Conservation (phyloP, 2,797 vertebrate genomes). For the Melanotaenia maccullochi region DNA sequence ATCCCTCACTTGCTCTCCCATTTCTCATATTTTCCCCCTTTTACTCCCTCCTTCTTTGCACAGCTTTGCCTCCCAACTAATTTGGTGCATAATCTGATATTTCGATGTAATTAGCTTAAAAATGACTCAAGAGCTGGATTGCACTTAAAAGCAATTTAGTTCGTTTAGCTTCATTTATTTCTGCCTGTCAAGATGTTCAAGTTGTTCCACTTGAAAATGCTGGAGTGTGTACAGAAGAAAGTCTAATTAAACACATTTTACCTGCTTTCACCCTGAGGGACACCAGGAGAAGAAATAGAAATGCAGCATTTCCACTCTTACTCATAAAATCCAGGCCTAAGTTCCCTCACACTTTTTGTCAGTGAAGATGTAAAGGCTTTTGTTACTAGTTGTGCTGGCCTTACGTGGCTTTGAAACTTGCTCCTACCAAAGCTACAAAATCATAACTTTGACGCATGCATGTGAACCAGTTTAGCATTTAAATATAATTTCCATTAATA, state of each 20-base stretch:
- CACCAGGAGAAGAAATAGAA: background rate
- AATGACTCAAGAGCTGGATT: slow-evolving; percentile 55
- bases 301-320: background rate
- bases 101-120: slow-evolving; percentile 65
- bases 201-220: slow-evolving; percentile 38
- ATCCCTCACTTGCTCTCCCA: background rate
- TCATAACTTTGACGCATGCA: too few species aligned
- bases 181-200: slow-evolving; percentile 41
- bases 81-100: slow-evolving; percentile 58
- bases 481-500: background rate
- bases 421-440: background rate
- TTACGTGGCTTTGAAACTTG: slow-evolving; percentile 4
- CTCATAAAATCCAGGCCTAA: background rate
- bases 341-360: background rate
- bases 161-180: slow-evolving; percentile 52
- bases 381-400: background rate
- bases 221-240: slow-evolving; percentile 27
- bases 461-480: too few species aligned
- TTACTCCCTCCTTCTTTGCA: slow-evolving; percentile 5
- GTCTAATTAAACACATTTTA: slow-evolving; percentile 30
- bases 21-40: background rate
- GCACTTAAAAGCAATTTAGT: slow-evolving; percentile 66
- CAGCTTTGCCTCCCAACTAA: slow-evolving; percentile 43
- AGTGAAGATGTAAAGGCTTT: background rate
- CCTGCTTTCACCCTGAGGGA: slow-evolving; percentile 27